These are phyloP conservation scores for Leptopilina clavipes DNA, from an alignment of 1,140 invertebrate genomes.

Conservation along the genomic window DNA sequence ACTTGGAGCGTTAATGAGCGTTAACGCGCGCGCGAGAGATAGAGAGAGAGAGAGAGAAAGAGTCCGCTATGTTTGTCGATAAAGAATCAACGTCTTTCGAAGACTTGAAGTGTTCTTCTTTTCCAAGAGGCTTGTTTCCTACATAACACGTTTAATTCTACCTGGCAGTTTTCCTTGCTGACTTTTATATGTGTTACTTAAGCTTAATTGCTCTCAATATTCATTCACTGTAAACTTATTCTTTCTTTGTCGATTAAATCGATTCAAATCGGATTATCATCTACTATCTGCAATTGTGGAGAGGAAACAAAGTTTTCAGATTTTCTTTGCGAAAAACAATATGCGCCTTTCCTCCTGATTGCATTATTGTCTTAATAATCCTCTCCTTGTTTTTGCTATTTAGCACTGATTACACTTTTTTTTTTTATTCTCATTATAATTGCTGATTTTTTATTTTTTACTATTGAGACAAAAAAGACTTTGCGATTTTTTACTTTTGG, in stretches of 20 bases:
- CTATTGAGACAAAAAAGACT: too few species aligned
- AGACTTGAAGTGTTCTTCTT: neutral
- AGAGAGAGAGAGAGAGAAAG: neutral
- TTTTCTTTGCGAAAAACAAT: neutral
- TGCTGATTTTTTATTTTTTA: too few species aligned
- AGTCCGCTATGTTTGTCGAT: conserved; percentile 2
- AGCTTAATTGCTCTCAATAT: conserved; percentile 30
- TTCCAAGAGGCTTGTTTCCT: conserved; percentile 1
- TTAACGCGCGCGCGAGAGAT: neutral
- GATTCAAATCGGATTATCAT: neutral
- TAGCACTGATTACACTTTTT: too few species aligned
- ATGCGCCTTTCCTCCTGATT: too few species aligned
- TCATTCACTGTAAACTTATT: conserved; percentile 14
- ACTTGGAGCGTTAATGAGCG: conserved; percentile 28
- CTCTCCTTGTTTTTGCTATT: too few species aligned
- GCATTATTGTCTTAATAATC: too few species aligned
- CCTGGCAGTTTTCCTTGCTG: conserved; percentile 12
- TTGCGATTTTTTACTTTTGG: too few species aligned
- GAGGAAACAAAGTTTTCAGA: neutral
- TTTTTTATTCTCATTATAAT: too few species aligned
- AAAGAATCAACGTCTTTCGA: conserved; percentile 13
- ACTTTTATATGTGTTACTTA: conserved; percentile 12
- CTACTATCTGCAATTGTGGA: neutral
- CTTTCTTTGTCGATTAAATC: conserved; percentile 13
- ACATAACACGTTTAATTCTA: neutral